Evolutionary conservation across 1,140 invertebrate species (phyloP), one percentile per base, ranked within the genome.

Genomic region (Lutraria rhynchaena): DNA sequence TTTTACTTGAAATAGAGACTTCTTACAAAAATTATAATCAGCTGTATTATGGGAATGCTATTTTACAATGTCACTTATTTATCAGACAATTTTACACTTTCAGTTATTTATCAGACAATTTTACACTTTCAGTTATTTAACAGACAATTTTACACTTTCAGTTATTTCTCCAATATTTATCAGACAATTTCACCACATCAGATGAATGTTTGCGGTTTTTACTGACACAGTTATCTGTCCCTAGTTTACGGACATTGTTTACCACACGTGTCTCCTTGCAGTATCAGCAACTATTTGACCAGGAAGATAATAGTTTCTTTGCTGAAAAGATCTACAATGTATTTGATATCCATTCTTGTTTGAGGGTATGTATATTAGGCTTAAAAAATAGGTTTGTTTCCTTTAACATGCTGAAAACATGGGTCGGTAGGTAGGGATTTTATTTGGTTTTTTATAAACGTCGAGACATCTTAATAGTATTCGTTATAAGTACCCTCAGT

Each of bases 241-340:
- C 29, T 0, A 61, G 44, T 60, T 15, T 75, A 22, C 22, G 44
- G 37, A 49, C 35, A 22, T 33, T 75, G 35, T 22, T 75, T 3
- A 24, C 13, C 4, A 55, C 58, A 41, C 3, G 73, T 15, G 35
- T 11, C 4, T 60, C 73, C 0, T 44, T 37, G 31, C 80, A 70
- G 33, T 82, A 63, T 27, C 63, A 77, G 31, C 81, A 85, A 19
- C 67, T 87, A 15, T 87, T 85, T 83, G 81, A 85, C 29, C 81
- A 85, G 55, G 83, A 85, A 57, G 85, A 85, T 74, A 85, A 85
- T 46, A 85, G 71, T 51, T 83, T 81, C 70, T 85, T 78, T 65
- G 78, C 82, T 41, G 85, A 87, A 58, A 83, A 51, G 55, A 46
- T 83, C 13, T 75, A 74, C 35, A 80, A 61, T 24, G n/a, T 41